Conservation (phyloP, 2,797 vertebrate genomes). For the Microcaecilia unicolor region DNA sequence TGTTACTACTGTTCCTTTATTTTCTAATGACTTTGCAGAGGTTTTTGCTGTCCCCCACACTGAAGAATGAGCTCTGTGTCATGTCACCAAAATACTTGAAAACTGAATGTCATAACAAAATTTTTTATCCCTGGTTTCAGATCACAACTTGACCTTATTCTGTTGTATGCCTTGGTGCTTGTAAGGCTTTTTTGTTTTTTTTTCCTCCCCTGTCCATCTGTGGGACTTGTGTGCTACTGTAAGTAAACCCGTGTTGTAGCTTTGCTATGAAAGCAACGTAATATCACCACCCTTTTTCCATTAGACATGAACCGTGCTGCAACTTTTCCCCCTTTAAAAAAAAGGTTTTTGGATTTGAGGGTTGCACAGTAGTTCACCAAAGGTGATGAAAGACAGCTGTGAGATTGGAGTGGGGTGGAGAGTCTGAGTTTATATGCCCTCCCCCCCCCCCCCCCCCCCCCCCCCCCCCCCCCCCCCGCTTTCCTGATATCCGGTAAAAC, state of each 20-base stretch:
- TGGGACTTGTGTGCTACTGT: constrained; percentile 53
- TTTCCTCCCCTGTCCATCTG: no score
- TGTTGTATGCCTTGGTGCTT: constrained; percentile 48
- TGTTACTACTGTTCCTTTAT: constrained; percentile 23
- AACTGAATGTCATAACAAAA: constrained; percentile 37
- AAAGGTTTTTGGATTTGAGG: no score
- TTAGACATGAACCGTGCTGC: no score
- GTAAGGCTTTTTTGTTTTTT: no score
- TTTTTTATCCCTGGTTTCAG: constrained; percentile 36
- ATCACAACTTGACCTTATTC: constrained; percentile 46
- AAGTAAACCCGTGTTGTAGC: constrained; percentile 56
- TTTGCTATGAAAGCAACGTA: constrained; percentile 53
- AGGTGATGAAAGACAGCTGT: no score
- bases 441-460: no score
- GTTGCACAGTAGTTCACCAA: no score
- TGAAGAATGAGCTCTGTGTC: constrained; percentile 29
- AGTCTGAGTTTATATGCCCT: no score
- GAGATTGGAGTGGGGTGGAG: no score
- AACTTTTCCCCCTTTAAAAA: no score
- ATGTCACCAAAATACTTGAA: constrained; percentile 40
- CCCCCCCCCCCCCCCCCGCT: no score
- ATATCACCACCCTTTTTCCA: constrained; percentile 47
- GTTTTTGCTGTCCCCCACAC: constrained; percentile 10
- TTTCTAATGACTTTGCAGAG: constrained; percentile 20
- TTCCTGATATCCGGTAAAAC: no score